Evolutionary conservation across 1,140 invertebrate species (phyloP).

Genomic region (Drosophila micromelanica): DNA sequence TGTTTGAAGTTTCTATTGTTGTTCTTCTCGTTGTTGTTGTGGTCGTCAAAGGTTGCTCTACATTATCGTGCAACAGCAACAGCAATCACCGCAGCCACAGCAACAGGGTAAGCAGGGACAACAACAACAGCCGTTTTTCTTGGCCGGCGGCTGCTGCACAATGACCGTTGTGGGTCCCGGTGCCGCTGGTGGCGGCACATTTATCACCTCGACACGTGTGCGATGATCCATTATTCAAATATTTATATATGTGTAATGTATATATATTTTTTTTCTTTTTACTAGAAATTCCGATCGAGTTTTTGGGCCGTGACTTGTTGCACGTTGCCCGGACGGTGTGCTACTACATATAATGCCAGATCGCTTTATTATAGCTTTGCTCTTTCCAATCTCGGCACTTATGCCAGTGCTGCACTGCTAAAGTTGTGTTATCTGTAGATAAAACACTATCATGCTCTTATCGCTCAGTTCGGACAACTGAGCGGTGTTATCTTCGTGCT

Average conservation of each 20-base stretch:
- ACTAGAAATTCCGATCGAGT: constrained; percentile 43
- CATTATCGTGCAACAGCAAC: constrained; percentile 75
- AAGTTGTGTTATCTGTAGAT: constrained; percentile 31
- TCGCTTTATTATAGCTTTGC: constrained; percentile 38
- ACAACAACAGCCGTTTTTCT: constrained; percentile 65
- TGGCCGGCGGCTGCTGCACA: constrained; percentile 53
- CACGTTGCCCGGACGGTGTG: constrained; percentile 13
- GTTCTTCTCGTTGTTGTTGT: constrained; percentile 7
- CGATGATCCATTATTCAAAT: constrained; percentile 55
- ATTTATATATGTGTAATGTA: background rate
- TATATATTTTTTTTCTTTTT: background rate
- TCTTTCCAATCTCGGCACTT: constrained; percentile 17
- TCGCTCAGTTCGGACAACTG: constrained; percentile 3
- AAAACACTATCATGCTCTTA: constrained; percentile 34
- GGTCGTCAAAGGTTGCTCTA: constrained; percentile 38
- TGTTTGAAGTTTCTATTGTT: constrained; percentile 45
- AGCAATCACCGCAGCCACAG: constrained; percentile 64
- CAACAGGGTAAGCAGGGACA: constrained; percentile 66
- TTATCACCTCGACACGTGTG: constrained; percentile 68
- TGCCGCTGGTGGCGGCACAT: constrained; percentile 55
- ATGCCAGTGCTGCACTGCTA: background rate
- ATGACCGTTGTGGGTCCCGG: constrained; percentile 62
- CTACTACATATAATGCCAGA: constrained; percentile 42
- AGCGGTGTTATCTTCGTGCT: constrained; percentile 18
- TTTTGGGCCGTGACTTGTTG: constrained; percentile 15